Conservation (phyloP, 2,113 vertebrate species). For the Dasyurus viverrinus region DNA sequence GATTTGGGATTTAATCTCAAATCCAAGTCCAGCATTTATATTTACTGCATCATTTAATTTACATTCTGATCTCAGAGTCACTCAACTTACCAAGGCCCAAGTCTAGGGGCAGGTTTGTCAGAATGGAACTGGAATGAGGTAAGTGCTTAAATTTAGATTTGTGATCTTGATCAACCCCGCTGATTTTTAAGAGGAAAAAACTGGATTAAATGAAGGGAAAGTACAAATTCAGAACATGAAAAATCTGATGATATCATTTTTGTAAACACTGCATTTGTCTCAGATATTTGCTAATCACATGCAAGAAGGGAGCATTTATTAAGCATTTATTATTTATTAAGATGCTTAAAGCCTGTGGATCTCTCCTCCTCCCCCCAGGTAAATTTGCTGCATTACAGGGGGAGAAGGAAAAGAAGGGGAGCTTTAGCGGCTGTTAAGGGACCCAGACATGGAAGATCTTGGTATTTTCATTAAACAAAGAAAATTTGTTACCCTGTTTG, state of each 20-base stretch:
- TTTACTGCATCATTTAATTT: background rate
- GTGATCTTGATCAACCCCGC: background rate
- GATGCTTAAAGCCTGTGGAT: background rate
- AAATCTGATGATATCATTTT: background rate
- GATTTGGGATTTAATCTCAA: background rate
- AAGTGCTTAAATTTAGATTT: background rate
- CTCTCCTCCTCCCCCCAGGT: background rate
- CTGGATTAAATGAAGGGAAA: background rate
- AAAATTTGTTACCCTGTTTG: accelerated
- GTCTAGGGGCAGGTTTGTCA: background rate
- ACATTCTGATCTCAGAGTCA: background rate
- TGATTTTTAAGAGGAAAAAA: background rate
- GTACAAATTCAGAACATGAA: background rate
- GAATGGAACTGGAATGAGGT: background rate
- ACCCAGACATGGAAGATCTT: accelerated
- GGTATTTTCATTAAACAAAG: background rate
- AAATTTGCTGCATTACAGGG: background rate
- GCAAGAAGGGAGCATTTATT: background rate
- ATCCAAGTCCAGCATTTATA: background rate
- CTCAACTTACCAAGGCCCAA: background rate
- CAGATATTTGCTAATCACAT: background rate
- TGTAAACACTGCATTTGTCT: background rate
- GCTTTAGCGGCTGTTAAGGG: accelerated
- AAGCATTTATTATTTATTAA: no score
- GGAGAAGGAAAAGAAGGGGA: background rate